These are phyloP conservation scores for Artemisiospiza belli DNA, from an alignment of 2,113 vertebrate species.

Conservation along the genomic window DNA sequence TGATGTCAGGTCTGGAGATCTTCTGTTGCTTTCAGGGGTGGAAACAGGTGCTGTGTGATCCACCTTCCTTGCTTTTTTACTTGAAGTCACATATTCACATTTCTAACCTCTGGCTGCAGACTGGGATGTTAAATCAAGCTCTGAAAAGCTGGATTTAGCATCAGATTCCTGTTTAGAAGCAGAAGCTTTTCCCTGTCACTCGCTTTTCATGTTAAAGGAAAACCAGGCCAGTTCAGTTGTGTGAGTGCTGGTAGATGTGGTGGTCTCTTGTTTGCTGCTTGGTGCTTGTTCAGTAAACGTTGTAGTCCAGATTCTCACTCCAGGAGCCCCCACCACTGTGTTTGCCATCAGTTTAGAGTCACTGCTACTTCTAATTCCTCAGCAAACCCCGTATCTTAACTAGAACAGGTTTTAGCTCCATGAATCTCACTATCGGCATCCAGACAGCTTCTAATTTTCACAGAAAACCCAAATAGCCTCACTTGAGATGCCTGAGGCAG, in stretches of 20 bases:
- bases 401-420: background rate
- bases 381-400: background rate
- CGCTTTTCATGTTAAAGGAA: background rate
- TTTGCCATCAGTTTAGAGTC: background rate
- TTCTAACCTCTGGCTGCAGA: background rate
- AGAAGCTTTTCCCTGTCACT: background rate
- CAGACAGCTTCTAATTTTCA: background rate
- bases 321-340: background rate
- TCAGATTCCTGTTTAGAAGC: background rate
- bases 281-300: background rate
- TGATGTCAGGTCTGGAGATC: background rate
- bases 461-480: background rate
- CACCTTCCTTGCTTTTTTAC: background rate
- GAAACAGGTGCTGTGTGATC: fast-evolving
- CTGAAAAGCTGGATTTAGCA: background rate
- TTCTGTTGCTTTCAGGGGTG: background rate
- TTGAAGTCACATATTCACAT: background rate
- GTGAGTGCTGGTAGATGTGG: background rate
- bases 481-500: background rate
- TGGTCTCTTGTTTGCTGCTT: background rate
- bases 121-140: background rate
- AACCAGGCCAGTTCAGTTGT: background rate
- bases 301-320: background rate
- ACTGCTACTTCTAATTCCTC: background rate
- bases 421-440: background rate